Evolutionary conservation across 2,797 vertebrate genomes (phyloP).

Genomic region (Rhinella marina): DNA sequence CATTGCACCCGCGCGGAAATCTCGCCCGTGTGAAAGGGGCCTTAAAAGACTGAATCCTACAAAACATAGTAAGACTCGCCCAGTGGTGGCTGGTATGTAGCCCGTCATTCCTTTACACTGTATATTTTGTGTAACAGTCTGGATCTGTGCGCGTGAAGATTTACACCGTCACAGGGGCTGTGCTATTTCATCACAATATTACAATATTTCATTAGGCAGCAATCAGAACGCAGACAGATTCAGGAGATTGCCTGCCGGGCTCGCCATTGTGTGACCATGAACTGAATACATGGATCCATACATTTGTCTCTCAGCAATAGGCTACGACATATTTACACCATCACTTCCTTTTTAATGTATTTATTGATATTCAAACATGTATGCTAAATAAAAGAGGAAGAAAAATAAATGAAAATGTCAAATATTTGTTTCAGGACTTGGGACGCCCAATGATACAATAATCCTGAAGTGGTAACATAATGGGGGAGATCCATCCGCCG

Average conservation of each 20-base stretch:
- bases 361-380: slow-evolving; percentile 4
- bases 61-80: neutral
- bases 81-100: neutral
- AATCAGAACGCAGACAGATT: neutral
- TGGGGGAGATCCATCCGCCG: no score
- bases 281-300: no score
- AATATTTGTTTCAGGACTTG: neutral
- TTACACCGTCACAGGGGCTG: neutral
- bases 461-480: no score
- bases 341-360: slow-evolving; percentile 20
- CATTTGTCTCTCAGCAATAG: neutral
- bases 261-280: neutral
- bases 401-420: neutral
- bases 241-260: neutral
- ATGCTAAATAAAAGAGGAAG: slow-evolving; percentile 12
- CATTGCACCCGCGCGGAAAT: no score
- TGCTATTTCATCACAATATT: neutral
- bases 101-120: neutral
- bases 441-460: neutral
- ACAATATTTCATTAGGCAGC: neutral
- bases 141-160: neutral
- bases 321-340: neutral
- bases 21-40: no score
- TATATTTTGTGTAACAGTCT: neutral
- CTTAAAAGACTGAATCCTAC: no score